These are phyloP conservation scores for Leptura quadrifasciata DNA, from an alignment of 2,888 invertebrate species.

Conservation along the genomic window DNA sequence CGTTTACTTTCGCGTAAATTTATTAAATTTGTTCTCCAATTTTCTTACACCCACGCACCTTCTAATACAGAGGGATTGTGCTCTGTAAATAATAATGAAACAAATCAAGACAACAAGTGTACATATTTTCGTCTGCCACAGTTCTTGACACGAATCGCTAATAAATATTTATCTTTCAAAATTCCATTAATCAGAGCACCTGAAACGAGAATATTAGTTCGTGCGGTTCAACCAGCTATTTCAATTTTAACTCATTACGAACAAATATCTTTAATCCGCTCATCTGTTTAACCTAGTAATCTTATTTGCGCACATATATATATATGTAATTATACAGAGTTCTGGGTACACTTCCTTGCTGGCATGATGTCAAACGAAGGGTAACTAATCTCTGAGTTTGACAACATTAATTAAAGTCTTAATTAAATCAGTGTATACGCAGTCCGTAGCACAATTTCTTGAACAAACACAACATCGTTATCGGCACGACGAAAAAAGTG, in stretches of 20 bases:
- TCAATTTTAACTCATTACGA: not conserved
- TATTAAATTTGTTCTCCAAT: too few species aligned
- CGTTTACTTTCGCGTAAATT: too few species aligned
- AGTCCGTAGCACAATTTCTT: not conserved
- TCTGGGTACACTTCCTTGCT: not conserved
- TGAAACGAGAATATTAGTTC: not conserved
- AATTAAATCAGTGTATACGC: slow-evolving; percentile 11
- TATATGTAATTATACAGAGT: slow-evolving; percentile 8
- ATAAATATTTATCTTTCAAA: not conserved
- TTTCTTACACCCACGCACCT: too few species aligned
- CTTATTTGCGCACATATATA: slow-evolving; percentile 6
- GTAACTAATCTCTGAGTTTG: slow-evolving; percentile 17
- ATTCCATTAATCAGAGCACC: not conserved
- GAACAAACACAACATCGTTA: not conserved
- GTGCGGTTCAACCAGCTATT: not conserved
- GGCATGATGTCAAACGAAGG: slow-evolving; percentile 8
- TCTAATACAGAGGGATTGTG: too few species aligned
- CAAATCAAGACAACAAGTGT: too few species aligned
- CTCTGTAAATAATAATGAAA: too few species aligned
- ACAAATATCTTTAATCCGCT: slow-evolving; percentile 13
- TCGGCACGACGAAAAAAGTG: not conserved
- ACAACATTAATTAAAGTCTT: slow-evolving; percentile 8
- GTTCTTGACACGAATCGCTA: not conserved
- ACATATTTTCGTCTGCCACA: too few species aligned
- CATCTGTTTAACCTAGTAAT: slow-evolving; percentile 10